Evolutionary conservation across 2,113 vertebrate genomes (phyloP), one percentile per base, ranked within the genome.

Genomic region (Ammodytes dubius): DNA sequence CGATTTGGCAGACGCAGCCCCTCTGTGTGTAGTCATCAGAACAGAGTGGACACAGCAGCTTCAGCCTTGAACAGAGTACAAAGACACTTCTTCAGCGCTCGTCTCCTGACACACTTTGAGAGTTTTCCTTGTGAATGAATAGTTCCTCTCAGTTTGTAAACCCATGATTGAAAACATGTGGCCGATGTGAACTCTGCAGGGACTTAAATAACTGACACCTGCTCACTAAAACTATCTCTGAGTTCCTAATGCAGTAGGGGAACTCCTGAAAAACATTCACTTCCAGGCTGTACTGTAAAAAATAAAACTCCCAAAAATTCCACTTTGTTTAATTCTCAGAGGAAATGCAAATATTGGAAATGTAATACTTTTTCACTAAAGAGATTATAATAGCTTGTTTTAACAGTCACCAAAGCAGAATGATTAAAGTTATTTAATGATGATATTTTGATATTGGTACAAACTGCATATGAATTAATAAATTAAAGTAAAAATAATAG

Each of bases 141-240:
- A 82, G 70, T 50, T 81, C 78, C 77, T 89, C 90, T 88, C 74
- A 85, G 64, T 47, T 52, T 19, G 71, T 35, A 40, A 52, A 49
- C 9, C 5, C 3, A 13, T 83, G 83, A 93, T 91, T 0, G 78
- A 52, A 74, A 91, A 88, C 91, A 93, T 86, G 87, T 93, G 91
- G 80, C 5, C 69, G 77, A 74, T 14, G 46, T 6, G 15, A 70
- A 40, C 70, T 80, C 69, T 17, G 42, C 54, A 5, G 88, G 81
- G 87, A 83, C 42, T 66, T 46, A 0, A 19, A 40, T 27, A 78
- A 40, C 63, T 11, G 8, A 86, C 88, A 92, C 91, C 88, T 91
- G 88, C 77, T 84, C 78, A 11, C 12, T 11, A 45, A 68, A 76
- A 52, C 74, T 7, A 14, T 27, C 57, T 80, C 60, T 15, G 56